Evolutionary conservation across 2,888 invertebrate genomes (phyloP).

Genomic region (Stenotaenia linearis): DNA sequence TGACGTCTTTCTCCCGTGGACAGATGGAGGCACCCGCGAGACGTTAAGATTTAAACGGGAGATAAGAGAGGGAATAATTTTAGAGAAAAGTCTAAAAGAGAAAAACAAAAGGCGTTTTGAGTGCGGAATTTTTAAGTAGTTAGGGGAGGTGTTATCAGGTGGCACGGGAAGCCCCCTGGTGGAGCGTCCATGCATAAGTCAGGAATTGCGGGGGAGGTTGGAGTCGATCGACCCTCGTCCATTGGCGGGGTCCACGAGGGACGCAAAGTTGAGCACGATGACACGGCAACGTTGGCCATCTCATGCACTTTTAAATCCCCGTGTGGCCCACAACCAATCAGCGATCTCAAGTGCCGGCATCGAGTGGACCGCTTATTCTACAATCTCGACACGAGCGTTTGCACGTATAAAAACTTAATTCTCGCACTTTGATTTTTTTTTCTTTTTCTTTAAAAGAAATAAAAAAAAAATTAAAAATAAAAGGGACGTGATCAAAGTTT

Average conservation of each 20-base stretch:
- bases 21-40: neutral
- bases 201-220: neutral
- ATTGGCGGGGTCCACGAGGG: neutral
- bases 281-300: neutral
- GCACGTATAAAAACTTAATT: neutral
- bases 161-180: conserved; percentile 3
- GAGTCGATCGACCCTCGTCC: neutral
- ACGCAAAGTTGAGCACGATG: neutral
- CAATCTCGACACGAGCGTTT: neutral
- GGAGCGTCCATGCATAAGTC: conserved; percentile 9
- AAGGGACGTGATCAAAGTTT: neutral
- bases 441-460: neutral
- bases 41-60: neutral
- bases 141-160: conserved; percentile 9
- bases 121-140: neutral
- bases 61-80: neutral
- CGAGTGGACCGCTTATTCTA: neutral
- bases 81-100: conserved; percentile 1
- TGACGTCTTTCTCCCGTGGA: conserved; percentile 4
- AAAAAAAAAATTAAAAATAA: neutral
- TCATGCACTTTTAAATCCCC: neutral
- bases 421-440: neutral
- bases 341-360: neutral
- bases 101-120: conserved; percentile 8
- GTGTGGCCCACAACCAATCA: neutral